phyloP scores from a whole-genome alignment of 1,140 invertebrate species.

The Caenorhabditis briggsae region DNA sequence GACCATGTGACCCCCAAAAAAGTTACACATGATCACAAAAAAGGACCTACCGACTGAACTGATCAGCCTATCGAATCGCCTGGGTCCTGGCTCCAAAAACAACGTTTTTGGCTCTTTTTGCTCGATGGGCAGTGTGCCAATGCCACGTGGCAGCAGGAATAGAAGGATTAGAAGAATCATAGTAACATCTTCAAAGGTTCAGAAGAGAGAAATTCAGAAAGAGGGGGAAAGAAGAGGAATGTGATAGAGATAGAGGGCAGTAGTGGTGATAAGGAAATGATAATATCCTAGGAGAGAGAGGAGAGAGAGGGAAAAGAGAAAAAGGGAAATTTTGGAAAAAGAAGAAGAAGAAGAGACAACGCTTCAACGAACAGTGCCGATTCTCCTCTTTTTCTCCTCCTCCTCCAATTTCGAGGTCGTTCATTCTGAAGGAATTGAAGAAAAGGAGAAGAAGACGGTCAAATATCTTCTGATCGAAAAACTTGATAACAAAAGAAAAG shows the following conservation, averaged over 20 bases:
- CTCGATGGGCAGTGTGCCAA: constrained; percentile 10
- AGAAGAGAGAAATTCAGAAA: neutral
- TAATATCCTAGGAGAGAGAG: neutral
- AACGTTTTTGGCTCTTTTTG: constrained; percentile 10
- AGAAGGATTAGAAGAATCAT: neutral
- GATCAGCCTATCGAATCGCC: constrained; percentile 16
- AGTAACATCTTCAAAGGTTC: constrained; percentile 25
- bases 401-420: neutral
- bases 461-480: constrained; percentile 29
- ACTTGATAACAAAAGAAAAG: neutral
- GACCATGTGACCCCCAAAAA: too few species aligned
- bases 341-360: constrained; percentile 20
- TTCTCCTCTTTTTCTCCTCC: neutral
- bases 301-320: neutral
- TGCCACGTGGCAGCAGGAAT: neutral
- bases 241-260: neutral
- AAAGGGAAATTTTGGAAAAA: neutral
- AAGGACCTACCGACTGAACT: constrained; percentile 8
- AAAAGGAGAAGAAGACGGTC: neutral
- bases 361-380: constrained; percentile 50
- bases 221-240: neutral
- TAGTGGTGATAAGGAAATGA: neutral
- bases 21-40: too few species aligned
- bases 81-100: neutral
- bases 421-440: neutral